Evolutionary conservation across 2,797 vertebrate species (phyloP), one percentile per base, ranked within the genome.

Genomic region (Orestias chungarensis): DNA sequence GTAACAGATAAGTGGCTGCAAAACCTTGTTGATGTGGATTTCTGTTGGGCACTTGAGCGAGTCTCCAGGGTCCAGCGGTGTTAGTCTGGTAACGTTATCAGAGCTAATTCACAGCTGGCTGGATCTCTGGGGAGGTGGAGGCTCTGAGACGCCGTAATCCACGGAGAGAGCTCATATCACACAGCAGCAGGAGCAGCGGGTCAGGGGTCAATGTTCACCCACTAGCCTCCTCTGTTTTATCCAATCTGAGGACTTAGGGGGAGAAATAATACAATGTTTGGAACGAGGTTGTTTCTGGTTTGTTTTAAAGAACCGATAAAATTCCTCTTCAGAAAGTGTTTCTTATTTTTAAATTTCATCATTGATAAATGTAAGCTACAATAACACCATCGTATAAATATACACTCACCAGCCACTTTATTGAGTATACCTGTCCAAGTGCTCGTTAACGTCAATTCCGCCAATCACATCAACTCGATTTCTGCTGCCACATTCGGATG

Each of bases 101-200:
- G 52, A 64, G 54, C 68, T 84, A 81, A 85, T 80, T 71, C 80
- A 68, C 75, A 57, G 72, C 75, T 62, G 70, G 59, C 71, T 70
- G 67, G 75, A 70, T 77, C 80, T 80, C 71, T 59, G 29, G 73
- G 78, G 74, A 71, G 62, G 70, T 46, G 44, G 31, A 66, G 59
- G 64, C 69, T 82, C 65, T 74, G 67, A 75, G 70, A 4, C 77
- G 66, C 61, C 7, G 0, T 82, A 86, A 86, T 86, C 86, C 66
- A 72, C 31, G 1, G 68, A 64, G 68, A 64, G 66, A 75, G 68
- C 75, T 86, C 82, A 76, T 90, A 91, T 91, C 90, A 83, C 82
- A 82, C 79, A 52, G 75, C 33, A 84, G 29, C 86, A 88, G 86
- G 78, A 17, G 42, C 59, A 55, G 79, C 71, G 74, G 74, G 76